Evolutionary conservation across 2,888 invertebrate genomes (phyloP).

Genomic region (Xylocampa areola): DNA sequence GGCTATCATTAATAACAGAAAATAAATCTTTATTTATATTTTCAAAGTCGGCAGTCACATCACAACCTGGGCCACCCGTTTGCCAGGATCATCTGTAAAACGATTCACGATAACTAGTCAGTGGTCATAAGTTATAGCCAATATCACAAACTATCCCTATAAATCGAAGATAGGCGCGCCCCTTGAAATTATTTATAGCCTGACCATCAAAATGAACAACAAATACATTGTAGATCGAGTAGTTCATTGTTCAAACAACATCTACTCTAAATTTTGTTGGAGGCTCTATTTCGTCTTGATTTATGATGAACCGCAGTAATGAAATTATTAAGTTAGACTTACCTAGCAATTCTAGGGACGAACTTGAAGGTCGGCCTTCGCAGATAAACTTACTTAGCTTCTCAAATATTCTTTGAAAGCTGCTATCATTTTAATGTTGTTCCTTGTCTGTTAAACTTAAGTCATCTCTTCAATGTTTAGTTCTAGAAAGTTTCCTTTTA

Average conservation of each 20-base stretch:
- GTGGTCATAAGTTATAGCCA: too few relatives aligned
- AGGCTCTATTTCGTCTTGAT: conserved; percentile 62
- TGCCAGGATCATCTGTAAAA: too few relatives aligned
- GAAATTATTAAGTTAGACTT: conserved; percentile 57
- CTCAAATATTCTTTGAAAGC: conserved; percentile 35
- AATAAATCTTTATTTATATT: too few relatives aligned
- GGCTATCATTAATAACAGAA: too few relatives aligned
- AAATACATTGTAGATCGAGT: conserved; percentile 22
- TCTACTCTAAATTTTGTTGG: conserved; percentile 44
- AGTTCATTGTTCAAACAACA: conserved; percentile 39
- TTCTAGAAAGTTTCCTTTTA: conserved; percentile 12
- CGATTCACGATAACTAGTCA: too few relatives aligned
- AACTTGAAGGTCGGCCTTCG: conserved; percentile 33
- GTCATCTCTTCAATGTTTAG: conserved; percentile 34
- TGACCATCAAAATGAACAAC: conserved; percentile 13
- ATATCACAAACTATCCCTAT: neutral
- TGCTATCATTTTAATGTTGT: conserved; percentile 46
- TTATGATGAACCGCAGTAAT: conserved; percentile 58
- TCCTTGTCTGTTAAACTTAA: conserved; percentile 34
- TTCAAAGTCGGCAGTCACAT: too few relatives aligned
- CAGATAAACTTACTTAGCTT: conserved; percentile 45
- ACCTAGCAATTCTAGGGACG: conserved; percentile 33
- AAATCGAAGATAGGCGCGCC: conserved; percentile 9
- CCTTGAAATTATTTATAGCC: conserved; percentile 14
- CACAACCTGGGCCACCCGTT: too few relatives aligned